Evolutionary conservation across 2,888 invertebrate species (phyloP).

Genomic region (Callimorpha dominula): DNA sequence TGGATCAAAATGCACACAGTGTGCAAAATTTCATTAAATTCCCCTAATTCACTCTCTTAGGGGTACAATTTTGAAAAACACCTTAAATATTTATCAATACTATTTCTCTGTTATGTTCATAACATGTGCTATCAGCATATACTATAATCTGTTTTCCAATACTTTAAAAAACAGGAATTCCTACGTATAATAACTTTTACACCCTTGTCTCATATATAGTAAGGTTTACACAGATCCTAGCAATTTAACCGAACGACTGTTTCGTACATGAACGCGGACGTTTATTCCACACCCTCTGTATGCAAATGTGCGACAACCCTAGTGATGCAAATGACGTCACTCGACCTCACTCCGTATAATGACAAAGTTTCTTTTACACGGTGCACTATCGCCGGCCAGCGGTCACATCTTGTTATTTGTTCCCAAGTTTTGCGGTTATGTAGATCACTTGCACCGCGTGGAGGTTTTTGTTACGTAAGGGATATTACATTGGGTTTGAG

Average conservation of each 20-base stretch:
- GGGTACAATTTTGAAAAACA: too few species aligned
- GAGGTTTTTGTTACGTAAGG: slow-evolving; percentile 9
- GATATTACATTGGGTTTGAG: slow-evolving; percentile 2
- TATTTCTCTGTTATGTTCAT: too few species aligned
- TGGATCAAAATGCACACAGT: too few species aligned
- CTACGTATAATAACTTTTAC: neutral
- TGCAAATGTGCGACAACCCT: slow-evolving; percentile 34
- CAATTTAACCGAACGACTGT: neutral
- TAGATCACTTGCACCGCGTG: slow-evolving; percentile 16
- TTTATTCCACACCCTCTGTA: slow-evolving; percentile 18
- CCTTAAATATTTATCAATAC: too few species aligned
- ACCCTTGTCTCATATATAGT: neutral
- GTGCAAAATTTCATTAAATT: too few species aligned
- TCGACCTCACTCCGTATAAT: slow-evolving; percentile 35
- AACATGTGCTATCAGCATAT: too few species aligned
- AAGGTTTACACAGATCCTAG: slow-evolving; percentile 3
- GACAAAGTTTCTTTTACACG: slow-evolving; percentile 37
- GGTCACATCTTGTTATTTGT: slow-evolving; percentile 24
- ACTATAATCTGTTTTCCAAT: neutral
- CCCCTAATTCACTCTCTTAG: too few species aligned
- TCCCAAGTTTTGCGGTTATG: slow-evolving; percentile 20
- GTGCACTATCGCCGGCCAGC: slow-evolving; percentile 16
- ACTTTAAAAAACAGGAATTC: neutral
- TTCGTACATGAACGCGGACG: neutral
- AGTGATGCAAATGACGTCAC: slow-evolving; percentile 21